Percentiles rank a stretch among this genome's conserved stretches.
These are phyloP conservation scores for Buphagus erythrorhynchus DNA, from an alignment of 2,797 vertebrate genomes.

Conservation along the genomic window DNA sequence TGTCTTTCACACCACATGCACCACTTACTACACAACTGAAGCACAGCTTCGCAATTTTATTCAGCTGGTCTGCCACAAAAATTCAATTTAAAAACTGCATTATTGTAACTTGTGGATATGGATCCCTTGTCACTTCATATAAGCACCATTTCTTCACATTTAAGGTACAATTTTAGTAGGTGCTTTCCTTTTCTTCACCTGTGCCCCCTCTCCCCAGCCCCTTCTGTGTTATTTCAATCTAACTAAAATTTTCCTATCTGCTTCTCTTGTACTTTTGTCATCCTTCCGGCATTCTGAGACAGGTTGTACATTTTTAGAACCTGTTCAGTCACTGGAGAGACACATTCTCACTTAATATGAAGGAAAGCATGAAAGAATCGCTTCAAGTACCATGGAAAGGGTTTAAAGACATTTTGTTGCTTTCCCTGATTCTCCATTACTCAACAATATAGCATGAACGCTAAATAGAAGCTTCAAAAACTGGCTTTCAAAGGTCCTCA, in stretches of 20 bases:
- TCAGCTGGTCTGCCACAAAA: slow-evolving; percentile 48
- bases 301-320: neutral
- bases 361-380: neutral
- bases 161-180: slow-evolving; percentile 22
- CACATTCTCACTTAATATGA: neutral
- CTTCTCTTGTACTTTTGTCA: neutral
- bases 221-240: slow-evolving; percentile 4
- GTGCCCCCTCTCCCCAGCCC: accelerated
- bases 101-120: slow-evolving; percentile 56
- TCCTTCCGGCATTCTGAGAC: neutral
- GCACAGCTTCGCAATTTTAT: slow-evolving; percentile 56
- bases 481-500: neutral
- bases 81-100: slow-evolving; percentile 57
- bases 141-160: slow-evolving; percentile 23
- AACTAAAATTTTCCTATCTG: slow-evolving; percentile 5
- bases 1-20: slow-evolving; percentile 67
- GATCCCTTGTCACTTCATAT: slow-evolving; percentile 55
- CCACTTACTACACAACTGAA: slow-evolving; percentile 48
- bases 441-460: neutral
- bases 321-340: neutral
- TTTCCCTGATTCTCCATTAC: neutral
- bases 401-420: neutral
- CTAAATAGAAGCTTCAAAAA: neutral
- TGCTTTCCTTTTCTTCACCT: neutral
- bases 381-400: neutral